Conservation (phyloP, 2,797 vertebrate species). For the Myripristis murdjan region DNA sequence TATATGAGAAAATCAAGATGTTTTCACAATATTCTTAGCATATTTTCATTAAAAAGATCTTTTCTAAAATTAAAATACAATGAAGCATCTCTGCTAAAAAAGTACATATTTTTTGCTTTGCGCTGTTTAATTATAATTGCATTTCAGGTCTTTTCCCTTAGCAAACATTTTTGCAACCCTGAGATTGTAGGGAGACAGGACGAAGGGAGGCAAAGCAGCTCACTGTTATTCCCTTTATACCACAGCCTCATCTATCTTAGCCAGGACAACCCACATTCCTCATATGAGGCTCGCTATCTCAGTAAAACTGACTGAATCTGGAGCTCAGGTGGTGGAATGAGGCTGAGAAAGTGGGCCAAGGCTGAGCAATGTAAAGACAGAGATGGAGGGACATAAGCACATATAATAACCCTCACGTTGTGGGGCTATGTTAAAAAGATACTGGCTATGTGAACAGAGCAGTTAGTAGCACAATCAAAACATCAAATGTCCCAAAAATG, state of each 20-base stretch:
- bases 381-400: constrained; percentile 42
- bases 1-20: neutral
- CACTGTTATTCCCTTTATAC: constrained; percentile 77
- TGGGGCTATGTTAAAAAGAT: constrained; percentile 21
- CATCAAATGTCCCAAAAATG: constrained; percentile 9
- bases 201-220: constrained; percentile 65
- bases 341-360: constrained; percentile 85
- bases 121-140: constrained; percentile 41
- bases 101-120: neutral
- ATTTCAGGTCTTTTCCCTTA: constrained; percentile 56
- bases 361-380: constrained; percentile 68
- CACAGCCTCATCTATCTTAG: constrained; percentile 79
- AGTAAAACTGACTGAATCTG: constrained; percentile 80
- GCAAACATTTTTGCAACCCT: constrained; percentile 70
- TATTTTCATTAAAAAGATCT: neutral
- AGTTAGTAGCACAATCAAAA: constrained; percentile 33
- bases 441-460: constrained; percentile 16
- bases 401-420: constrained; percentile 28
- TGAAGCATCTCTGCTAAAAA: neutral
- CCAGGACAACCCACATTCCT: constrained; percentile 81
- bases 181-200: constrained; percentile 48
- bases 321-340: constrained; percentile 84
- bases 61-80: neutral
- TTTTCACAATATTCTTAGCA: neutral
- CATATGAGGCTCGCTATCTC: constrained; percentile 74